phyloP scores from a whole-genome alignment of 2,113 vertebrate species.

The Pimephales promelas region DNA sequence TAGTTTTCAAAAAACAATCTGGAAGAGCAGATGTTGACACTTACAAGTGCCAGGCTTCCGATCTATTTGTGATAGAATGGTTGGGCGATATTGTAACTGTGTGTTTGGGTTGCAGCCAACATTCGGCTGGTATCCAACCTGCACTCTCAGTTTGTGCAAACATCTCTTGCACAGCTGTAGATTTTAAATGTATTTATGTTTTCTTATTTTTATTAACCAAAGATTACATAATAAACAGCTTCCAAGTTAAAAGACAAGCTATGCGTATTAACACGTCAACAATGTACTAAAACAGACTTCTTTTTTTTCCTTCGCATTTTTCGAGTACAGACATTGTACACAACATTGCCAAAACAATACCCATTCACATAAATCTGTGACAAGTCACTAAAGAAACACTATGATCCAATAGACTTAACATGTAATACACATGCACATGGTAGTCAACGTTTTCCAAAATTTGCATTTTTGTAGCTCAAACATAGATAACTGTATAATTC shows the following conservation, averaged over 20 bases:
- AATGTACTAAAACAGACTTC: too few species aligned
- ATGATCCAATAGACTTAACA: too few species aligned
- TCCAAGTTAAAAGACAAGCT: not conserved
- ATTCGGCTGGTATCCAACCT: constrained; percentile 1
- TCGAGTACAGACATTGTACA: too few species aligned
- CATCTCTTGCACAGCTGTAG: constrained; percentile 8
- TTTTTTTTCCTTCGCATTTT: too few species aligned
- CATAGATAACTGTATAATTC: too few species aligned
- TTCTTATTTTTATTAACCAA: not conserved
- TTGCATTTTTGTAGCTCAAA: too few species aligned
- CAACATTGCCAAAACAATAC: too few species aligned
- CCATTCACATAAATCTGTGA: too few species aligned
- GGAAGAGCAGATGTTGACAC: constrained; percentile 35
- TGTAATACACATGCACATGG: too few species aligned
- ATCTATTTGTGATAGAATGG: constrained; percentile 41
- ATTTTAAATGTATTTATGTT: not conserved
- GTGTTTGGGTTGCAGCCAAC: constrained; percentile 16
- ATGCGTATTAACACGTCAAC: too few species aligned
- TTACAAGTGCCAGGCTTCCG: constrained; percentile 16
- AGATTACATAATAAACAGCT: not conserved
- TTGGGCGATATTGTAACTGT: constrained; percentile 12
- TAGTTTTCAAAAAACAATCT: not conserved
- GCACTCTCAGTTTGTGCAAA: constrained; percentile 10
- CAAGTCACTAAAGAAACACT: too few species aligned
- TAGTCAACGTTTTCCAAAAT: too few species aligned